These are phyloP conservation scores for Masticophis lateralis DNA, from an alignment of 2,797 vertebrate genomes.

Conservation along the genomic window DNA sequence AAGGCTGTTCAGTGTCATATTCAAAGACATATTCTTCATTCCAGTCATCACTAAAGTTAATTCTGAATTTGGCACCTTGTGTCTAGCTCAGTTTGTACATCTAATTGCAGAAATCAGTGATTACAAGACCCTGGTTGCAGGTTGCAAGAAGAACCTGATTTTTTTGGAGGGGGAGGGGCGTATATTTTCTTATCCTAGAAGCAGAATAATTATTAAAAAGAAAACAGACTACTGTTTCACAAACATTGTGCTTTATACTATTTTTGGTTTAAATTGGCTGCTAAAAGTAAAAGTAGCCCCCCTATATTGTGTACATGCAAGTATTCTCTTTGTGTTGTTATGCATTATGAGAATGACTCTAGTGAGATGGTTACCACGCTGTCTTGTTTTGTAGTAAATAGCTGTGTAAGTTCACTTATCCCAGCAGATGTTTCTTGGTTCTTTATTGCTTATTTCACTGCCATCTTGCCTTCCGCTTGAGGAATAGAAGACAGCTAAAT, in stretches of 20 bases:
- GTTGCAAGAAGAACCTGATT: background rate
- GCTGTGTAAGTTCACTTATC: background rate
- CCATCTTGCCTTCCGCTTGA: background rate
- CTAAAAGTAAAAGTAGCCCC: background rate
- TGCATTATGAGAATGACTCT: background rate
- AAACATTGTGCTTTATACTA: background rate
- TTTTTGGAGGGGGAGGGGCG: accelerated
- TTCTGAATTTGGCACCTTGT: background rate
- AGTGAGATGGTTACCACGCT: background rate
- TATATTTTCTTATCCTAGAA: background rate
- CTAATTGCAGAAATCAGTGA: background rate
- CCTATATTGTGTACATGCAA: background rate
- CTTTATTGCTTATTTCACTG: background rate
- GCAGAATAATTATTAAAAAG: background rate
- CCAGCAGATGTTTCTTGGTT: background rate
- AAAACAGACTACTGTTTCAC: background rate
- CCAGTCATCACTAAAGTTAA: background rate
- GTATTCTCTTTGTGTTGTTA: background rate
- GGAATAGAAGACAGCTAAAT: background rate
- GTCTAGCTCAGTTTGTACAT: background rate
- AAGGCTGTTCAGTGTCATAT: background rate
- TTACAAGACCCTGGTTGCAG: background rate
- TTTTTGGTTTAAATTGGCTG: background rate
- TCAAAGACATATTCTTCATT: background rate
- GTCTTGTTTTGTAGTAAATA: background rate